Percentiles rank a stretch among this genome's conserved stretches.
phyloP scores from a whole-genome alignment of 2,888 invertebrate species.

The Epinotia bilunana region DNA sequence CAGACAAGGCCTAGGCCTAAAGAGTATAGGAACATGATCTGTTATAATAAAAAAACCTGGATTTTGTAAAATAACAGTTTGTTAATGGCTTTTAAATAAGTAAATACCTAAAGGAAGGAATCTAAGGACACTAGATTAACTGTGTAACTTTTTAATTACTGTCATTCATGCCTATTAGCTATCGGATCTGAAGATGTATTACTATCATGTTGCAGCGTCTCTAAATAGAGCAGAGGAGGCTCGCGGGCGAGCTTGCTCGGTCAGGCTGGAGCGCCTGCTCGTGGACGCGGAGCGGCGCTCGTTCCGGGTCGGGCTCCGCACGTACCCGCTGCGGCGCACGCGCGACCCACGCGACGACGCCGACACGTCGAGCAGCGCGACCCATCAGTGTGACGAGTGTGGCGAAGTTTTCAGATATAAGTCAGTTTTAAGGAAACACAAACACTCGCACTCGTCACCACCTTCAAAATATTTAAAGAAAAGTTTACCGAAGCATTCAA shows the following conservation, averaged over 20 bases:
- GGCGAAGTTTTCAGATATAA: not conserved
- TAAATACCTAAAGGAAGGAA: no score
- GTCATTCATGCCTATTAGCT: no score
- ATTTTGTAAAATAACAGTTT: no score
- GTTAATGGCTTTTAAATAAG: no score
- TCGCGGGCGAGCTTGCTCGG: not conserved
- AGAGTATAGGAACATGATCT: no score
- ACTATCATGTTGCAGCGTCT: not conserved
- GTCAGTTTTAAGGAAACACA: not conserved
- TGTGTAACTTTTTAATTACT: no score
- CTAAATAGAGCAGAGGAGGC: not conserved
- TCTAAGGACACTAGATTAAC: no score
- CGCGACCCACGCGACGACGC: not conserved
- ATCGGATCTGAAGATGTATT: no score
- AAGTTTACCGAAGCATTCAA: not conserved
- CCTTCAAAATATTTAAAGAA: not conserved
- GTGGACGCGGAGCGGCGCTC: not conserved
- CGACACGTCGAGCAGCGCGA: not conserved
- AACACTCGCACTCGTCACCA: not conserved
- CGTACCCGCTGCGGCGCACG: not conserved
- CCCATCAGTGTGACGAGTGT: slow-evolving; percentile 4
- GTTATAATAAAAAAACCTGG: no score
- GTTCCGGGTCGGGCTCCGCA: not conserved
- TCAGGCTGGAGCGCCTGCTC: slow-evolving; percentile 1
- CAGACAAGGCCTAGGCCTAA: no score